Evolutionary conservation across 2,888 invertebrate species (phyloP).

Genomic region (Athetis lepigone): DNA sequence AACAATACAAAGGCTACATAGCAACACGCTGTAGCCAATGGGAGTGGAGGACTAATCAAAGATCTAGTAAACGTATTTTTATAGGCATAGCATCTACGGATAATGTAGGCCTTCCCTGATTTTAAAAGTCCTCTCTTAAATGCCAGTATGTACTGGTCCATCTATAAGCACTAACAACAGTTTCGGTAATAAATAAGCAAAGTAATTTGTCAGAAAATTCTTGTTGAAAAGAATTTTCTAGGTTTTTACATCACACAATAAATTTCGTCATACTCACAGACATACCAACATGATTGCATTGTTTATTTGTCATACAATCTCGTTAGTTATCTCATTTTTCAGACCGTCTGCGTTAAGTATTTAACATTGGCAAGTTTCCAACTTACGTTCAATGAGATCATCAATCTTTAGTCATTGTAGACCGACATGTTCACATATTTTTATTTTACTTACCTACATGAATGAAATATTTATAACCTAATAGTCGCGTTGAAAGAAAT

Average conservation of each 20-base stretch:
- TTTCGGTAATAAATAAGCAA: neutral
- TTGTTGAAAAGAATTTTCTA: conserved; percentile 10
- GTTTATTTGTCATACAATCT: conserved; percentile 58
- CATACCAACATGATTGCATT: conserved; percentile 20
- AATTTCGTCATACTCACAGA: conserved; percentile 8
- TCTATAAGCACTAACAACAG: neutral
- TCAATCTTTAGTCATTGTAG: conserved; percentile 48
- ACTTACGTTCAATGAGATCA: conserved; percentile 48
- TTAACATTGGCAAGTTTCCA: conserved; percentile 65
- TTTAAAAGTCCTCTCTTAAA: no score
- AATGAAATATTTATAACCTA: conserved; percentile 19
- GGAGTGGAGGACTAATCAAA: no score
- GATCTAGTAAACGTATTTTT: no score
- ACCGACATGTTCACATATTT: conserved; percentile 43
- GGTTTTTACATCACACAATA: conserved; percentile 9
- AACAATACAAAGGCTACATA: no score
- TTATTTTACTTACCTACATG: conserved; percentile 35
- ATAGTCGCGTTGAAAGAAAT: conserved; percentile 10
- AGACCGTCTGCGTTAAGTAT: conserved; percentile 40
- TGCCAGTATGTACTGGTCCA: no score
- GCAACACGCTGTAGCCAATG: no score
- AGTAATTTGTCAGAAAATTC: neutral
- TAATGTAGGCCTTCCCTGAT: no score
- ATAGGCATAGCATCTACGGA: no score
- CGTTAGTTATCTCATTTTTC: conserved; percentile 63